Percentiles rank a stretch among this genome's conserved stretches.
Evolutionary conservation across 2,113 vertebrate genomes (phyloP).

Genomic region (Nerophis ophidion): DNA sequence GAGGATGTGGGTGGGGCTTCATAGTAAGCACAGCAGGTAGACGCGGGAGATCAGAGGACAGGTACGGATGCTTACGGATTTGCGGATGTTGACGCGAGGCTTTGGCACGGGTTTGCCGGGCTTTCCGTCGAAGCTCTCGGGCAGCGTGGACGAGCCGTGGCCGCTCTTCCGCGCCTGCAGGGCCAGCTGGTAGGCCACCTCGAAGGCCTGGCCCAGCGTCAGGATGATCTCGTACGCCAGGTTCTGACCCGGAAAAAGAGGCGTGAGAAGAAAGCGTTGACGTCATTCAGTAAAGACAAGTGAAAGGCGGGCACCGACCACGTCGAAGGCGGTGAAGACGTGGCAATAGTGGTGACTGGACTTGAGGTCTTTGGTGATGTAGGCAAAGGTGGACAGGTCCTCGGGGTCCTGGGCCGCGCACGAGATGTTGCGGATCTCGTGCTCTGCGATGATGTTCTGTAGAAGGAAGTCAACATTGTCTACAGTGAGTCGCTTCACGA

Average conservation of each 20-base stretch:
- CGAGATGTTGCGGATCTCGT: conserved; percentile 98
- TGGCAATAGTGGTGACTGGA: conserved; percentile 99
- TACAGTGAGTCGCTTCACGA: conserved; percentile 19
- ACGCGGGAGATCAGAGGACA: not conserved
- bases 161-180: conserved; percentile 95
- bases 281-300: not conserved
- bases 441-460: conserved; percentile 96
- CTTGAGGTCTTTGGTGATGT: conserved; percentile 99
- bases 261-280: not conserved
- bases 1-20: conserved; percentile 21
- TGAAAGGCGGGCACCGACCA: conserved; percentile 76
- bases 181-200: conserved; percentile 97
- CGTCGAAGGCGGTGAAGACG: conserved; percentile 97
- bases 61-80: conserved; percentile 82
- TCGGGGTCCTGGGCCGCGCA: conserved; percentile 98
- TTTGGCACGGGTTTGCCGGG: conserved; percentile 96
- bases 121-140: conserved; percentile 97
- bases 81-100: conserved; percentile 95
- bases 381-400: conserved; percentile 96
- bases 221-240: conserved; percentile 98
- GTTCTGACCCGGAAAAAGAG: conserved; percentile 74
- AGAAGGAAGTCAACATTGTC: conserved; percentile 9
- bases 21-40: conserved; percentile 7
- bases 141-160: conserved; percentile 89
- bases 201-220: conserved; percentile 96